phyloP scores from a whole-genome alignment of 2,113 vertebrate genomes.

The rat (Rattus norvegicus) region DNA sequence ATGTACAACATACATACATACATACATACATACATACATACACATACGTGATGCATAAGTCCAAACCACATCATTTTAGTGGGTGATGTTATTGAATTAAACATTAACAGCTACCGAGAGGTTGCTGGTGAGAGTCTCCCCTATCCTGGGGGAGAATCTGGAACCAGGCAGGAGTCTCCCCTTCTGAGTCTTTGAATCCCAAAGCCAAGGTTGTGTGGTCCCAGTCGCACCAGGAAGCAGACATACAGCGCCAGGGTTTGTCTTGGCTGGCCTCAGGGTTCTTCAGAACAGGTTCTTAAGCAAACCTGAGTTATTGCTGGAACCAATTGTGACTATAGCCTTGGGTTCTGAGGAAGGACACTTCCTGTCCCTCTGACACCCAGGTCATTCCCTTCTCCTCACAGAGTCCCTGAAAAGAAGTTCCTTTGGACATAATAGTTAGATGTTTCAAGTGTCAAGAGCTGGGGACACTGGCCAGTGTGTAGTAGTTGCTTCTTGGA shows the following conservation, averaged over 20 bases:
- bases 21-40: no score
- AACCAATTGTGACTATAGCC: neutral
- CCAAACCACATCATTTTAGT: neutral
- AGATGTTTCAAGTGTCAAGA: neutral
- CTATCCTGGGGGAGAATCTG: no score
- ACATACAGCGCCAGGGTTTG: neutral
- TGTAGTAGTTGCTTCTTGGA: neutral
- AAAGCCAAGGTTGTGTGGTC: neutral
- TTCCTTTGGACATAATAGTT: neutral
- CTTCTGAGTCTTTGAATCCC: neutral
- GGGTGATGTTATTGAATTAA: neutral
- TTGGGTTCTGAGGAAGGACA: neutral
- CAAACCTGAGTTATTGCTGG: constrained; percentile 49
- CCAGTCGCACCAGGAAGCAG: neutral
- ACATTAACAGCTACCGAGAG: neutral
- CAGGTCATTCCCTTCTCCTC: neutral
- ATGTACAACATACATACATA: neutral
- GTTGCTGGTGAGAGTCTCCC: neutral
- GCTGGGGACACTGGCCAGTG: neutral
- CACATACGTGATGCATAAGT: neutral
- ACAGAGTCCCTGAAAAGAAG: neutral
- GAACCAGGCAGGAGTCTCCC: neutral
- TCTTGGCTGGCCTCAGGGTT: constrained; percentile 40
- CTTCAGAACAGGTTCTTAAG: constrained; percentile 70
- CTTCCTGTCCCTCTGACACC: neutral